These are phyloP conservation scores for Mactromeris polynyma DNA, from an alignment of 2,888 invertebrate species.

Conservation along the genomic window DNA sequence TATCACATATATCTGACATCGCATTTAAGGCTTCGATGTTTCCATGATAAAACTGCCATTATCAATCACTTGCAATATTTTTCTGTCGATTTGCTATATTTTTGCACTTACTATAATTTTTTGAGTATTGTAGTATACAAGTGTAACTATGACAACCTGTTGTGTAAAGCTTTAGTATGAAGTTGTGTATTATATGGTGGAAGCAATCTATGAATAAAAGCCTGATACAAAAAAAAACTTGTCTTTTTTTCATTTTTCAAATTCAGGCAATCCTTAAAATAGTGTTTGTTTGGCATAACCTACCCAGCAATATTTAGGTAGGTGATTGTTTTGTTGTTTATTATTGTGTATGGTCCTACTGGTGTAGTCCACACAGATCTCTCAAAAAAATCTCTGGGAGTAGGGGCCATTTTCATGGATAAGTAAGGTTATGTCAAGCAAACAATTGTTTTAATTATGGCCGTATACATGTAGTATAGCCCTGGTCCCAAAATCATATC, in stretches of 20 bases:
- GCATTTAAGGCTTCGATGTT: neutral
- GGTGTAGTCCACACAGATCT: too few species aligned
- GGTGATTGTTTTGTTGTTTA: too few species aligned
- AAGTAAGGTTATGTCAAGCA: too few species aligned
- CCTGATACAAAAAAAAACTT: constrained; percentile 4
- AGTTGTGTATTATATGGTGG: constrained; percentile 64
- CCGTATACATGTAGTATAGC: too few species aligned
- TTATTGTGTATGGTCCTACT: too few species aligned
- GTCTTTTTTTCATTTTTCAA: neutral
- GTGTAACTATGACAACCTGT: neutral
- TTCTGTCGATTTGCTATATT: neutral
- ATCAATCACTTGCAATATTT: neutral
- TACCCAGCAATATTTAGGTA: too few species aligned
- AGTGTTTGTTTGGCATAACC: too few species aligned
- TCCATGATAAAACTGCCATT: constrained; percentile 1
- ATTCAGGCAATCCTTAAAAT: too few species aligned
- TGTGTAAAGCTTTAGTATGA: constrained; percentile 48
- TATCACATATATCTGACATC: neutral
- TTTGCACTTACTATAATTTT: constrained; percentile 14
- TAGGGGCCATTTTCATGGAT: too few species aligned
- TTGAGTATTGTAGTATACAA: constrained; percentile 16
- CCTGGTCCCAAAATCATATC: too few species aligned
- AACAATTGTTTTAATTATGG: too few species aligned
- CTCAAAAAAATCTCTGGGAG: too few species aligned
- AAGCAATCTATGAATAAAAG: constrained; percentile 53